Evolutionary conservation across 2,797 vertebrate species (phyloP), one percentile per base, ranked within the genome.

Genomic region (Takifugu rubripes): DNA sequence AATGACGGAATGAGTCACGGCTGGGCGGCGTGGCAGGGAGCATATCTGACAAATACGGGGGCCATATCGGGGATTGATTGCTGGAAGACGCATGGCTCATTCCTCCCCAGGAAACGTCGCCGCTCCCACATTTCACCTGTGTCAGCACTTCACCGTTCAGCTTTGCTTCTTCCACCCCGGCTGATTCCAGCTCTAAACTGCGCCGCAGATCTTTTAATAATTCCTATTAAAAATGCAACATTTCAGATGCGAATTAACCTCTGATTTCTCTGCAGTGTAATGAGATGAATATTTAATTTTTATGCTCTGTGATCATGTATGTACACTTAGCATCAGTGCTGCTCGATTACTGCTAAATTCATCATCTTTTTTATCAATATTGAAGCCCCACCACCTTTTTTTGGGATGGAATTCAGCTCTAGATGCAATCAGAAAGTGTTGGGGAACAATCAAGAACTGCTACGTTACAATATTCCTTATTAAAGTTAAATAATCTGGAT

Each of bases 11-110:
- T 66, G 72, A 79, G 81, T 82, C 82, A 69, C 67, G 83, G 77
- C 50, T 75, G 81, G 67, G 70, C 71, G 21, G 61, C 61, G 46
- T 74, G 78, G 78, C 68, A 45, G 55, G 33, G 62, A 75, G 72
- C 77, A 61, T 44, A 61, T 75, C 77, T 76, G 78, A 79, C 84
- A 86, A 77, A 82, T 71, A 66, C 65, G 42, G n/a, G 56, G 60
- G 61, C 74, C 72, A 86, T 85, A 79, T 83, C 59, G 10, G 64
- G 79, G 89, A 90, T 86, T 74, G 88, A 90, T 90, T 40, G 63
- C 58, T 0, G 5, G 21, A 52, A 66, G 77, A 81, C 52, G 9
- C 75, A 74, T 57, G 17, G 64, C 59, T 74, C 43, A 7, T 74
- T 74, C 70, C 29, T 66, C 59, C 61, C 3, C 3, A 5, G 54